phyloP scores from a whole-genome alignment of 2,888 invertebrate species.

The Nasonia oneida region DNA sequence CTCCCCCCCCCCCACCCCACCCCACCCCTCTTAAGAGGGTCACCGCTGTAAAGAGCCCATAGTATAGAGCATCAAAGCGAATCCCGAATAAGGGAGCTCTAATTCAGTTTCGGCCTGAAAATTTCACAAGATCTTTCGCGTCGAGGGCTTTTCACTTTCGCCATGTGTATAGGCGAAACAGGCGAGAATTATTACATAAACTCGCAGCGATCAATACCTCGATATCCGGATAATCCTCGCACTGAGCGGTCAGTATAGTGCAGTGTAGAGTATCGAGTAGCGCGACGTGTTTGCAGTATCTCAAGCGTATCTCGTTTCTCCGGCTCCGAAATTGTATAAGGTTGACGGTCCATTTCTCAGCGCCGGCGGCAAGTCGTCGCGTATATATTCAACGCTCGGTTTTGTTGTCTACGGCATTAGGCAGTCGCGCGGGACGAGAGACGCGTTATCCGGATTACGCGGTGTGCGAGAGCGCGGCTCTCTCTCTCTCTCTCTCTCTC shows the following conservation, averaged over 20 bases:
- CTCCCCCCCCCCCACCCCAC: not conserved
- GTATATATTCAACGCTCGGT: not conserved
- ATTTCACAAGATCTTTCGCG: not conserved
- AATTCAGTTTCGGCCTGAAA: not conserved
- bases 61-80: not conserved
- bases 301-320: not conserved
- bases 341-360: constrained; percentile 12
- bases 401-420: too few species aligned
- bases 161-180: not conserved
- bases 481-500: too few species aligned
- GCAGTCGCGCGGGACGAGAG: not conserved
- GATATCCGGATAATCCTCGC: not conserved
- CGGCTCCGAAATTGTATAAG: not conserved
- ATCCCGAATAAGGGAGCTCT: not conserved
- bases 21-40: not conserved
- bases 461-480: not conserved
- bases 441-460: constrained; percentile 9
- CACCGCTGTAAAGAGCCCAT: not conserved
- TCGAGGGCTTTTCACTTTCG: not conserved
- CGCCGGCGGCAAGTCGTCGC: not conserved
- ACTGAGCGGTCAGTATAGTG: not conserved
- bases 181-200: not conserved
- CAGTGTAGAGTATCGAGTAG: not conserved
- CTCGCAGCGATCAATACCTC: too few species aligned
- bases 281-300: not conserved